Base-by-base conservation (phyloP, 2,888 invertebrate species). In the Mechanitis messenoides region DNA sequence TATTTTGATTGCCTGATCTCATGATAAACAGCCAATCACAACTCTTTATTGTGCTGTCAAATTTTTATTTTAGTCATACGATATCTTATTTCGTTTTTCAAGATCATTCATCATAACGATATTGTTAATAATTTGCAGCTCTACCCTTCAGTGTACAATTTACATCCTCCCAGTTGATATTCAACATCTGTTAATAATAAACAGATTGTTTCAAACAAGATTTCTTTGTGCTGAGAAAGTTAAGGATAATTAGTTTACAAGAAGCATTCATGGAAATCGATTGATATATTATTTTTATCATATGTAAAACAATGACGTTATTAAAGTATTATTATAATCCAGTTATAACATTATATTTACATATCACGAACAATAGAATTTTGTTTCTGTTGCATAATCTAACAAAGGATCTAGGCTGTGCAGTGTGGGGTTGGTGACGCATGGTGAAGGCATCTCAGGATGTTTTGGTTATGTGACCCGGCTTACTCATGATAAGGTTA, bases 391-490 rank as follows among this genome's bases (percentile, higher is more conserved):
- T 67, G 63, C 56, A 64, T 57, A 67, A 62, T 60, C 60, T 68
- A 70, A 73, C 72, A 73, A 73, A 73, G 71, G 71, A 70, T 66
- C 67, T 69, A 63, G 65, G 67, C 67, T 68, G 68, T 65, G 68
- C 60, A 46, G 53, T 45, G 20, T 20, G 20, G 20, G 20, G 20
- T 20, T 20, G 53, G 58, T 73, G 72, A 73, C 70, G 68, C 72
- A 72, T 59, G 53, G 54, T 55, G 56, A 58, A 55, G 66, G 71
- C 67, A 61, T 64, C 68, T 66, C 66, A 64, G 60, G 64, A 67
- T 71, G 72, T 73, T 72, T 66, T 65, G 62, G 66, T 66, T 69
- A 67, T 65, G 62, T 69, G 71, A 69, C 68, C 68, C 66, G 66
- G 65, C 68, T 74, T 72, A 72, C 63, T 74, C 72, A 74, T 57